Evolutionary conservation across 2,113 vertebrate species (phyloP).

Genomic region (Coptodon bakossiorum): DNA sequence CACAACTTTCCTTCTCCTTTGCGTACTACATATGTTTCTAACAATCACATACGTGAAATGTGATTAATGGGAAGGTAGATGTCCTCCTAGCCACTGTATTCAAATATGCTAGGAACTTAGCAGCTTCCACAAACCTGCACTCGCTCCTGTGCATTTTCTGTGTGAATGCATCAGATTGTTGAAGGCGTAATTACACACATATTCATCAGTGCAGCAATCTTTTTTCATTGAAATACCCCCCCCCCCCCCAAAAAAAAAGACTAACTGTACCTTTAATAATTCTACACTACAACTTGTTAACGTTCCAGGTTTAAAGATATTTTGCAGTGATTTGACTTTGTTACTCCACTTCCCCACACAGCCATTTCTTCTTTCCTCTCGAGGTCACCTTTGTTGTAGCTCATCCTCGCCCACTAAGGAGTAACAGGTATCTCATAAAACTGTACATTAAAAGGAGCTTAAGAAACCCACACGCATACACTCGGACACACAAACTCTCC

Average conservation of each 20-base stretch:
- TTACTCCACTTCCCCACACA: not conserved
- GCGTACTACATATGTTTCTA: not conserved
- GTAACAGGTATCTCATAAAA: not conserved
- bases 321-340: not conserved
- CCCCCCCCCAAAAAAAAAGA: not conserved
- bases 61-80: not conserved
- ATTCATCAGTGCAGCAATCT: not conserved
- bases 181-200: not conserved
- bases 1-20: not conserved
- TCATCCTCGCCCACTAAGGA: not conserved
- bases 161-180: not conserved
- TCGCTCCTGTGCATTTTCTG: not conserved
- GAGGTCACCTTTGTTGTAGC: constrained; percentile 4
- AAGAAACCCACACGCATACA: not conserved
- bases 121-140: not conserved
- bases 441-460: not conserved
- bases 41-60: not conserved
- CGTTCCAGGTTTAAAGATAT: not conserved
- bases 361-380: not conserved
- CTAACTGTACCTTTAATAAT: not conserved
- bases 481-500: not conserved
- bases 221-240: not conserved
- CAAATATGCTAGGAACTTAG: not conserved
- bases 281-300: not conserved
- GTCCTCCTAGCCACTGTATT: rapidly evolving